Percentiles rank a stretch among this genome's conserved stretches.
These are phyloP conservation scores for Cecidostiba fungosa DNA, from an alignment of 2,888 invertebrate species.

Conservation along the genomic window DNA sequence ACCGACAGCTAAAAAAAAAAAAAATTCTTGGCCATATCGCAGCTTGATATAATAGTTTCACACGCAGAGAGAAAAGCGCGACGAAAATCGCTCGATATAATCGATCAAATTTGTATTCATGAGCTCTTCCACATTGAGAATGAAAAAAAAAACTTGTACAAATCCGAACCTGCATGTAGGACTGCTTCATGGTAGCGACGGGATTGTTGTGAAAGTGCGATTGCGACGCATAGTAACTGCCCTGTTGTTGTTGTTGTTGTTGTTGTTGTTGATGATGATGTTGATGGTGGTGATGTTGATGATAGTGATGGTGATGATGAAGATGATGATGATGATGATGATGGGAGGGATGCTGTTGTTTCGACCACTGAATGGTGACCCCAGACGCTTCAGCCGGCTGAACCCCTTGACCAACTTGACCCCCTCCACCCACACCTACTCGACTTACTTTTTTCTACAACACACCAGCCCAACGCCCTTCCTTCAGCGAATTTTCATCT, in stretches of 20 bases:
- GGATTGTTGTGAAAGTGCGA: slow-evolving; percentile 78
- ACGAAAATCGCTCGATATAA: neutral
- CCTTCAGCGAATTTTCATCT: slow-evolving; percentile 16
- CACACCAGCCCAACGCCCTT: slow-evolving; percentile 57
- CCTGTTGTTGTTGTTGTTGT: slow-evolving; percentile 76
- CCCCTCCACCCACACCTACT: slow-evolving; percentile 77
- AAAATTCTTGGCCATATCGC: too few species aligned
- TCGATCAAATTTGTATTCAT: neutral
- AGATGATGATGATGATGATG: slow-evolving; percentile 74
- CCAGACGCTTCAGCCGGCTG: slow-evolving; percentile 75
- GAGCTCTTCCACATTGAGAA: neutral
- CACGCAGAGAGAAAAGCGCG: neutral
- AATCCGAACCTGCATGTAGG: slow-evolving; percentile 80
- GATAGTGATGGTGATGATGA: slow-evolving; percentile 72
- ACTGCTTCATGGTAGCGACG: slow-evolving; percentile 80
- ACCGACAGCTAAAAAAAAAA: too few species aligned
- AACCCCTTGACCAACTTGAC: slow-evolving; percentile 75
- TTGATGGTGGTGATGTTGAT: slow-evolving; percentile 73
- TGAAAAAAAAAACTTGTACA: slow-evolving; percentile 6
- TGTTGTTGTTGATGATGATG: slow-evolving; percentile 71
- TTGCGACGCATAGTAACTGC: slow-evolving; percentile 78
- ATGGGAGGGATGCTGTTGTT: slow-evolving; percentile 73
- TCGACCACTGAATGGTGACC: slow-evolving; percentile 78
- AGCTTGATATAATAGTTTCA: too few species aligned
- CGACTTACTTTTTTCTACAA: slow-evolving; percentile 80